A percentile compares a stretch with the other conserved stretches of the same genome.
Evolutionary conservation across 2,888 invertebrate species (phyloP).

Genomic region (Nemotelus pantherinus): DNA sequence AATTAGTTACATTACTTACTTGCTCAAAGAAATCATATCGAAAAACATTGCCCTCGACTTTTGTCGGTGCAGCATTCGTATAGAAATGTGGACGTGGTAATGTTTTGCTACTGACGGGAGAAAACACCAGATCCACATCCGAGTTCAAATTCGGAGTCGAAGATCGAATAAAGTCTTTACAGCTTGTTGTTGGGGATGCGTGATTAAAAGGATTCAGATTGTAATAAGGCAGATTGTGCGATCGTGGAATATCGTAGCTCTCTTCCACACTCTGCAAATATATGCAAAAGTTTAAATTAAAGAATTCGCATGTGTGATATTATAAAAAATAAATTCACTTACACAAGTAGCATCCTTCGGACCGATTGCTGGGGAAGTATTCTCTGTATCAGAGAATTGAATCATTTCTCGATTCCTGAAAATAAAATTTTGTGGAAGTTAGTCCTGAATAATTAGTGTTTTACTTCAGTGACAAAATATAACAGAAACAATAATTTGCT

Average conservation of each 20-base stretch:
- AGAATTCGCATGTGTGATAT: conserved; percentile 7
- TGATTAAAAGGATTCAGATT: conserved; percentile 60
- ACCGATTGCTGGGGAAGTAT: conserved; percentile 64
- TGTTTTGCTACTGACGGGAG: conserved; percentile 55
- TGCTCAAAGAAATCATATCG: conserved; percentile 66
- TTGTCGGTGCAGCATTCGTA: conserved; percentile 67
- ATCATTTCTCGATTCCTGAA: conserved; percentile 60
- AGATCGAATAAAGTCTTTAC: conserved; percentile 60
- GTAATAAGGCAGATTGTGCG: conserved; percentile 68
- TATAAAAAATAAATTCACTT: neutral
- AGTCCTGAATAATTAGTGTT: too few relatives aligned
- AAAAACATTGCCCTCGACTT: conserved; percentile 66
- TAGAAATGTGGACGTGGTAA: conserved; percentile 65
- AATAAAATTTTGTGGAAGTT: conserved; percentile 14
- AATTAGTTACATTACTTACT: conserved; percentile 43
- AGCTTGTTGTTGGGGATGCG: conserved; percentile 43
- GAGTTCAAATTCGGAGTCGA: conserved; percentile 63
- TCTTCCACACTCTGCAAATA: conserved; percentile 63
- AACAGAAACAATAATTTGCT: too few relatives aligned
- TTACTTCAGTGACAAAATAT: too few relatives aligned
- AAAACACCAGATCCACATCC: conserved; percentile 53
- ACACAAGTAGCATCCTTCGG: conserved; percentile 61
- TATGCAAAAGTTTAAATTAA: conserved; percentile 10
- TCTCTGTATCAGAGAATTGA: conserved; percentile 64
- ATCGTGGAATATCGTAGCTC: conserved; percentile 78